A percentile compares a stretch with the other conserved stretches of the same genome.
phyloP scores from a whole-genome alignment of 2,888 invertebrate species.

The Cosmia trapezina region DNA sequence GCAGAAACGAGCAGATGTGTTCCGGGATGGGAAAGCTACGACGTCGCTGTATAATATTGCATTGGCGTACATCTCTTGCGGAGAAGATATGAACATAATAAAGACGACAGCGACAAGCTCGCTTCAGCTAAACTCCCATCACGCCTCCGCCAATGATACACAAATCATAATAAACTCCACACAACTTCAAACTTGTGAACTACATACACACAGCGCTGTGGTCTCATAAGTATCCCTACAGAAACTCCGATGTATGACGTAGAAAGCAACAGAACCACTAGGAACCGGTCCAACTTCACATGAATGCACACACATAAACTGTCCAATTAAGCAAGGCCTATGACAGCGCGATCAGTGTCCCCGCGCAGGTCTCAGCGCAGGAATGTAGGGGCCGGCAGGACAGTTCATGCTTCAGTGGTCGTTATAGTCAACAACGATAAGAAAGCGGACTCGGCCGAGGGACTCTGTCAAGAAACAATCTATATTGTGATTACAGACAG shows the following conservation, averaged over 20 bases:
- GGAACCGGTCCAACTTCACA: constrained; percentile 86
- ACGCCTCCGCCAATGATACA: constrained; percentile 83
- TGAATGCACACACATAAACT: constrained; percentile 85
- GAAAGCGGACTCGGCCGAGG: constrained; percentile 83
- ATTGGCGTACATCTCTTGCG: constrained; percentile 63
- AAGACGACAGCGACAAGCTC: constrained; percentile 78
- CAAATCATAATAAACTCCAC: constrained; percentile 87
- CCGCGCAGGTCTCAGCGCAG: constrained; percentile 69
- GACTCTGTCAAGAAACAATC: constrained; percentile 80
- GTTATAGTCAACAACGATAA: constrained; percentile 82
- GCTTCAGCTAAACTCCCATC: constrained; percentile 81
- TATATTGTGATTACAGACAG: constrained; percentile 76
- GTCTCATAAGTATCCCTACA: constrained; percentile 81
- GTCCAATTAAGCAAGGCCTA: constrained; percentile 86
- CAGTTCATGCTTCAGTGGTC: constrained; percentile 79
- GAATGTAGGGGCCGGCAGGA: constrained; percentile 73
- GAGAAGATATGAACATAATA: constrained; percentile 76
- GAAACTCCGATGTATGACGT: constrained; percentile 85
- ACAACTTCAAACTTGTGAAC: constrained; percentile 81
- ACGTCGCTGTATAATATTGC: constrained; percentile 38
- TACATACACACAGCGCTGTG: constrained; percentile 69
- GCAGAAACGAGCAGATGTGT: constrained; percentile 47
- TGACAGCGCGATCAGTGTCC: constrained; percentile 82
- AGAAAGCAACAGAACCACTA: constrained; percentile 84
- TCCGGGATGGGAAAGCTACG: constrained; percentile 35